phyloP scores from a whole-genome alignment of 2,113 vertebrate species.

The Dromiciops gliroides region DNA sequence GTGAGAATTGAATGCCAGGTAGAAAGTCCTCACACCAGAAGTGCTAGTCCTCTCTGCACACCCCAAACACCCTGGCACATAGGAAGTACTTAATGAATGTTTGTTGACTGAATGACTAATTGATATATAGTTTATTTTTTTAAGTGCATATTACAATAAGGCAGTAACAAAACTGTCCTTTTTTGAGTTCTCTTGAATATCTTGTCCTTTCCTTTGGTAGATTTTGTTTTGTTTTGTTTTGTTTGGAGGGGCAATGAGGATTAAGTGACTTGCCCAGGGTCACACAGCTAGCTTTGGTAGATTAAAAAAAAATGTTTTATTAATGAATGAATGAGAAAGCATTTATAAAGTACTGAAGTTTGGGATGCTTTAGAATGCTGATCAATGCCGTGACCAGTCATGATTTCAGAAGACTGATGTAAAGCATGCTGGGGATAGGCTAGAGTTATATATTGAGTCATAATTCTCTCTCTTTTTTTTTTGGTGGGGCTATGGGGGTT shows the following conservation, averaged over 20 bases:
- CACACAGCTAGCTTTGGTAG: no score
- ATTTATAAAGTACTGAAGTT: background rate
- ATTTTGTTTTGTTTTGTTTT: no score
- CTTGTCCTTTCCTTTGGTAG: background rate
- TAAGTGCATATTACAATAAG: background rate
- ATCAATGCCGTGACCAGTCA: background rate
- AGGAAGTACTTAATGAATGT: background rate
- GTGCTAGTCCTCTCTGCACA: background rate
- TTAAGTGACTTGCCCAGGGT: no score
- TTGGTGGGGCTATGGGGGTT: no score
- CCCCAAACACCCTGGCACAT: background rate
- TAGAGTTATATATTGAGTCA: background rate
- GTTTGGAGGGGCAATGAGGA: no score
- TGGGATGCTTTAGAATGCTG: background rate
- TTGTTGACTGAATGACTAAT: background rate
- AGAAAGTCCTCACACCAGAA: background rate
- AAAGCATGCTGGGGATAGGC: background rate
- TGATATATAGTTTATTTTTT: background rate
- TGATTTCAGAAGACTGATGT: background rate
- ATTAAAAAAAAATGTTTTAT: background rate
- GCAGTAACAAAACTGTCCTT: background rate
- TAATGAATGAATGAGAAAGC: background rate
- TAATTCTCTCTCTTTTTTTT: no score
- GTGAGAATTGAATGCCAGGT: background rate
- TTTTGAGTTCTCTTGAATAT: background rate